Evolutionary conservation across 2,888 invertebrate species (phyloP), one percentile per base, ranked within the genome.

Genomic region (Gisinianus flammeolus): DNA sequence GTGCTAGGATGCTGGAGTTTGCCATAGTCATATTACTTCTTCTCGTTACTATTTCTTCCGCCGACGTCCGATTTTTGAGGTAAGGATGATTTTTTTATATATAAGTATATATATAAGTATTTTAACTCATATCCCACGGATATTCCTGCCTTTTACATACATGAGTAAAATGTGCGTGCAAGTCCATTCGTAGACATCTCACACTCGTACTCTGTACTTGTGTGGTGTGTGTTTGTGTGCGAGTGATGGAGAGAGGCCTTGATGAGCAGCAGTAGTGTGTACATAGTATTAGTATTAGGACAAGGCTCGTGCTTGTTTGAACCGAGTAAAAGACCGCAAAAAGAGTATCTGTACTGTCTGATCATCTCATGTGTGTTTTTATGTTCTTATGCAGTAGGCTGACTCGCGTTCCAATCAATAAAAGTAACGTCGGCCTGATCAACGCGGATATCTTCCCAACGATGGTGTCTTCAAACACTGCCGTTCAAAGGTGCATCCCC

Each of bases 11-110:
- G 83, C 80, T 85, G 80, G 85, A 85, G 80, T 84, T 85, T 81
- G 85, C 85, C 83, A 84, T 85, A 84, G 85, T 85, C 85, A 85
- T 85, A 83, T 83, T 85, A 83, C 84, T 85, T 79, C 84, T 85
- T 83, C 82, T 84, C 80, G 84, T 85, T 82, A 85, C 84, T 83
- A 84, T 85, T 81, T 84, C 84, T 80, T 85, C 85, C 78, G 84
- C 84, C 76, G 85, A 85, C 79, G 81, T 85, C 80, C 83, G 84
- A 80, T 83, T 85, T 81, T 80, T 85, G 79, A 83, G 85, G 84
- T 84, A 77, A 83, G 81, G n/a, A n/a, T n/a, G n/a, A n/a, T 67
- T 33, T 33, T 67, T 44, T 44, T 44, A 44, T 44, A 44, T 44
- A 16, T 12, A 16, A 44, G 16, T 44, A 16, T 35, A 12, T 35